phyloP scores from a whole-genome alignment of 2,797 vertebrate species.

The Artibeus lituratus region DNA sequence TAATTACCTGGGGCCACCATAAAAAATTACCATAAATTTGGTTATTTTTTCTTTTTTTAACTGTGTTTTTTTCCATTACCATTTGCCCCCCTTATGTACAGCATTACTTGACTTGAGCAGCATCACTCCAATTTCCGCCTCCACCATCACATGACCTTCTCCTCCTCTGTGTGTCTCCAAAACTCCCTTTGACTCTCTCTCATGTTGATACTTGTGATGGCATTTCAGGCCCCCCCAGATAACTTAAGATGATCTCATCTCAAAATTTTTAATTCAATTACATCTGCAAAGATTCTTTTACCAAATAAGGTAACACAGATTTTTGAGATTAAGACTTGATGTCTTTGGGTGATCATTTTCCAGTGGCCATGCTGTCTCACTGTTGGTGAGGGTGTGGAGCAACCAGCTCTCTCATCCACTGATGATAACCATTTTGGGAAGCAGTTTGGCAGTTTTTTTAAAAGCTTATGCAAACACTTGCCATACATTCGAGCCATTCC shows the following conservation, averaged over 20 bases:
- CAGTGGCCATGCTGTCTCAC: not conserved
- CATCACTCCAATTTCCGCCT: not conserved
- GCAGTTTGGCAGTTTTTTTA: not conserved
- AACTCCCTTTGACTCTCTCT: not conserved
- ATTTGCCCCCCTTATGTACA: too few relatives aligned
- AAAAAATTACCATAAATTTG: not conserved
- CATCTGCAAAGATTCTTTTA: not conserved
- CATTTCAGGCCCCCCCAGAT: not conserved
- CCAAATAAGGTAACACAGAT: not conserved
- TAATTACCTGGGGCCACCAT: not conserved
- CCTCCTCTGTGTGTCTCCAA: not conserved
- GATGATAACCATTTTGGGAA: not conserved
- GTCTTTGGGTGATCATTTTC: not conserved
- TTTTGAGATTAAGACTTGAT: not conserved
- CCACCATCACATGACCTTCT: not conserved
- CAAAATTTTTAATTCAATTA: not conserved
- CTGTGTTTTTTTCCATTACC: not conserved
- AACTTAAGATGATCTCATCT: not conserved
- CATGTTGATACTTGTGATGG: not conserved
- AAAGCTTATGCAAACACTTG: not conserved
- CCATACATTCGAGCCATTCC: not conserved
- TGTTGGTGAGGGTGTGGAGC: not conserved
- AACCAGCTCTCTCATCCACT: not conserved
- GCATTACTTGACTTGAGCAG: not conserved
- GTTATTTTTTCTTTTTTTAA: not conserved